These are phyloP conservation scores for Psittacara wagleri DNA, from an alignment of 2,113 vertebrate genomes.

Conservation along the genomic window DNA sequence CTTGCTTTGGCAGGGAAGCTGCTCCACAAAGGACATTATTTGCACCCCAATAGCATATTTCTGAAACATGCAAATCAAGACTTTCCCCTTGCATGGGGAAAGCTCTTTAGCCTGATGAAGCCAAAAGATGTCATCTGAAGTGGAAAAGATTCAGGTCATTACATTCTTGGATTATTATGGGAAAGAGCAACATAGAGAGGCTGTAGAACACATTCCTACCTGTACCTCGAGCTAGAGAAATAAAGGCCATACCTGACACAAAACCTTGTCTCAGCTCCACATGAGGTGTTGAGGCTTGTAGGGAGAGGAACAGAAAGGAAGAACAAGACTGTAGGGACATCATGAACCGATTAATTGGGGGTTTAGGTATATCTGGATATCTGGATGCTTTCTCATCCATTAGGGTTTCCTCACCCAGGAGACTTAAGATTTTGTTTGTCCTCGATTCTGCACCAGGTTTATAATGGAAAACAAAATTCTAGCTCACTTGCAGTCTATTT, in stretches of 20 bases:
- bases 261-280: background rate
- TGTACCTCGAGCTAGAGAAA: background rate
- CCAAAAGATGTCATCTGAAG: background rate
- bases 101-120: background rate
- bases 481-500: background rate
- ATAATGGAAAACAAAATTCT: background rate
- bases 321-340: background rate
- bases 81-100: background rate
- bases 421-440: background rate
- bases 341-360: accelerated
- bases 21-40: background rate
- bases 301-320: background rate
- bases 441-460: background rate
- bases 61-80: background rate
- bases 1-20: background rate
- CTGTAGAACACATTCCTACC: background rate
- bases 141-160: background rate
- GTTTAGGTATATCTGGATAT: background rate
- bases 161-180: background rate
- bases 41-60: background rate
- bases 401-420: background rate
- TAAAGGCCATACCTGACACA: background rate
- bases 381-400: background rate
- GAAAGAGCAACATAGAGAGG: background rate
- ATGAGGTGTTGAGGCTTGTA: background rate